Conservation (phyloP, 2,888 invertebrate genomes). For the Emesis russula region DNA sequence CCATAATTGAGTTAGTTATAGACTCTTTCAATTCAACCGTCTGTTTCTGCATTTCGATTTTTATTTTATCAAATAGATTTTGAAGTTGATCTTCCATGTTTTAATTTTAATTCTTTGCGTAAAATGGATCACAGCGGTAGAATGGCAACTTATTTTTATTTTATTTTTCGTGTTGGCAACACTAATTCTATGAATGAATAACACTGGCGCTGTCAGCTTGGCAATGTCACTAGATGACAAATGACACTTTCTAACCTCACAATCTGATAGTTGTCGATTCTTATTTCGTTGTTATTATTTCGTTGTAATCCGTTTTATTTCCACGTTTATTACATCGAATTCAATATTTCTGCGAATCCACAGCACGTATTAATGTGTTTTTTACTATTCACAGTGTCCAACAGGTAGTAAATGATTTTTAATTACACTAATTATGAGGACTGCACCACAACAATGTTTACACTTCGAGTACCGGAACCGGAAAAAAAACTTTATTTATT, state of each 20-base stretch:
- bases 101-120: background rate
- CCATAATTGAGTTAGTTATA: slow-evolving; percentile 4
- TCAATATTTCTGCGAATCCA: background rate
- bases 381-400: background rate
- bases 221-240: background rate
- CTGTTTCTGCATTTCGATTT: slow-evolving; percentile 7
- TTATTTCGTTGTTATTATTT: background rate
- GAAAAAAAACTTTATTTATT: too few species aligned
- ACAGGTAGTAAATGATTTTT: background rate
- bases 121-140: background rate
- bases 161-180: background rate
- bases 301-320: slow-evolving; percentile 16
- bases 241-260: background rate
- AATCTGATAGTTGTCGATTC: background rate
- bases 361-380: background rate
- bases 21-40: background rate
- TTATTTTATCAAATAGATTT: background rate
- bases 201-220: background rate
- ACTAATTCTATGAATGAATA: background rate
- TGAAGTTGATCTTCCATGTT: slow-evolving; percentile 2
- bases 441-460: background rate
- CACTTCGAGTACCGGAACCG: slow-evolving; percentile 12
- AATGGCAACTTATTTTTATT: background rate
- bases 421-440: background rate
- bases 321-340: background rate